Conservation (phyloP, 2,113 vertebrate species). For the Zapornia atra region DNA sequence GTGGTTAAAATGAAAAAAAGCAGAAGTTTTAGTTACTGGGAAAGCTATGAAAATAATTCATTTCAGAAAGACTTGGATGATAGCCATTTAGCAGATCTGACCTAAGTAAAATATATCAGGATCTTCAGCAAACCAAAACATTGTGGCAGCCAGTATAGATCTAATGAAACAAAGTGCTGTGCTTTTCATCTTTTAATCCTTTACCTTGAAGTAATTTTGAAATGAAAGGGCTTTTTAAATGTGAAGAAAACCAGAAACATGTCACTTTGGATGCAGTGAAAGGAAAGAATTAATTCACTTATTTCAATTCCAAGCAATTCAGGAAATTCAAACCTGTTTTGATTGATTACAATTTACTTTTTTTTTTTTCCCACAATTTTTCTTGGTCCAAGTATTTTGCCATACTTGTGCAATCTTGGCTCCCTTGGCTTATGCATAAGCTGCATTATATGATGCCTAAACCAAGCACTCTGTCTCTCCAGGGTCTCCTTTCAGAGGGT, state of each 20-base stretch:
- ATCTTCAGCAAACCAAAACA: not conserved
- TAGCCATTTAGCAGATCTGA: not conserved
- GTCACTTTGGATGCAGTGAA: not conserved
- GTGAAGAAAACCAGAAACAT: not conserved
- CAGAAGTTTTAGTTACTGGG: not conserved
- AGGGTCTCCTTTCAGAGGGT: not conserved
- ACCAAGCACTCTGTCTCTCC: not conserved
- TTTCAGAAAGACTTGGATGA: not conserved
- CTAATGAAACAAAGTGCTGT: not conserved
- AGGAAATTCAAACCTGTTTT: not conserved
- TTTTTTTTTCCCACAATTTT: not conserved
- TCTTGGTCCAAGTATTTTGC: not conserved
- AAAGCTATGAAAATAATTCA: not conserved
- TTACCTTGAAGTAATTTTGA: not conserved
- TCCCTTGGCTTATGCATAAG: not conserved
- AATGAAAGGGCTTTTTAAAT: not conserved
- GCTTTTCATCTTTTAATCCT: not conserved
- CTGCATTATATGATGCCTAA: not conserved
- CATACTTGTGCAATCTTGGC: not conserved
- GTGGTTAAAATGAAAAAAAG: not conserved
- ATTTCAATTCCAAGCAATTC: not conserved
- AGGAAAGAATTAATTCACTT: not conserved
- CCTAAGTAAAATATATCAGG: not conserved
- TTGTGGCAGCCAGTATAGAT: not conserved
- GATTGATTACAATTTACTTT: not conserved